A percentile compares a stretch with the other conserved stretches of the same genome.
phyloP scores from a whole-genome alignment of 2,797 vertebrate genomes.

The Chaunax sp. region DNA sequence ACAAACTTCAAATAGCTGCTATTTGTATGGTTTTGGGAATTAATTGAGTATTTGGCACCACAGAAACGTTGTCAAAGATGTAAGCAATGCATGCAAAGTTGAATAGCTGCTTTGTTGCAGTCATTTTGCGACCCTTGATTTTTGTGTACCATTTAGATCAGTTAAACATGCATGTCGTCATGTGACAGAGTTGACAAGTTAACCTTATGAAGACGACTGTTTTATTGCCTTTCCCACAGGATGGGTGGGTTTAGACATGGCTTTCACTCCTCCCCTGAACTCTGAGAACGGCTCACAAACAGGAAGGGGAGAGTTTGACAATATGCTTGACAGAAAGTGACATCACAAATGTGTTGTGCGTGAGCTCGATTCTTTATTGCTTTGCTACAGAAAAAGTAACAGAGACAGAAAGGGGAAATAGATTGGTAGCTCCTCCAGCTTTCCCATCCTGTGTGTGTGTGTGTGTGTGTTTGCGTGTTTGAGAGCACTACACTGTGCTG shows the following conservation, averaged over 20 bases:
- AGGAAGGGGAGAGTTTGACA: slow-evolving; percentile 63
- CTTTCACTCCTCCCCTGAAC: slow-evolving; percentile 42
- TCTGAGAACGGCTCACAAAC: slow-evolving; percentile 55
- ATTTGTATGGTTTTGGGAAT: neutral
- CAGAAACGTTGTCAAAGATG: slow-evolving; percentile 22
- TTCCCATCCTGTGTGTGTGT: slow-evolving; percentile 20
- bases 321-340: slow-evolving; percentile 52
- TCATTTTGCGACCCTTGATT: neutral
- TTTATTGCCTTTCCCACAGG: slow-evolving; percentile 46
- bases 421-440: slow-evolving; percentile 8
- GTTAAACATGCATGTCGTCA: neutral
- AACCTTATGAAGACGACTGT: slow-evolving; percentile 7
- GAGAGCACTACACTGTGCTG: neutral
- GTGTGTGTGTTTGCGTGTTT: slow-evolving; percentile 24
- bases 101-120: slow-evolving; percentile 19
- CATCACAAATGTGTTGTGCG: slow-evolving; percentile 29
- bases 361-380: slow-evolving; percentile 16
- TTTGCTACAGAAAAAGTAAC: neutral
- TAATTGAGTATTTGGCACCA: slow-evolving; percentile 6
- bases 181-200: slow-evolving; percentile 7
- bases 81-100: slow-evolving; percentile 7
- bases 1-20: neutral
- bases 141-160: slow-evolving; percentile 15
- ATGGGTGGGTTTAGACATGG: slow-evolving; percentile 44
- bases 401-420: neutral